phyloP scores from a whole-genome alignment of 2,113 vertebrate genomes.

The Poecilia latipinna region DNA sequence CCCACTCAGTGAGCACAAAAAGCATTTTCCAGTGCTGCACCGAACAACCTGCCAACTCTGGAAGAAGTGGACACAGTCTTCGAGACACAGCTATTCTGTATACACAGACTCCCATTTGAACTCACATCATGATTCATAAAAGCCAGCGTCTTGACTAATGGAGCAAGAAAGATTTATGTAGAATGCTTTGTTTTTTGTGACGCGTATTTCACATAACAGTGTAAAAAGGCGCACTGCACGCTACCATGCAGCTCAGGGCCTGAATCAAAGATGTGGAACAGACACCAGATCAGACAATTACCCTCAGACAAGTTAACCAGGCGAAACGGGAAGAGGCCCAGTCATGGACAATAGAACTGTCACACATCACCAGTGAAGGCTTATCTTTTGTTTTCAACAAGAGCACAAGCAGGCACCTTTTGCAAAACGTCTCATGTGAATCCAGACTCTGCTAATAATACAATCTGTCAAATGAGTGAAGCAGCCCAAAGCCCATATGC shows the following conservation, averaged over 20 bases:
- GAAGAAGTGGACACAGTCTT: constrained; percentile 48
- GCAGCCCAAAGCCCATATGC: constrained; percentile 9
- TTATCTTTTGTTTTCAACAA: constrained; percentile 47
- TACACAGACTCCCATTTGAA: constrained; percentile 59
- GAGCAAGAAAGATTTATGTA: constrained; percentile 61
- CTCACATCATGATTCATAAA: constrained; percentile 66
- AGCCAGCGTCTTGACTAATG: constrained; percentile 64
- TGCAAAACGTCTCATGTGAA: constrained; percentile 26
- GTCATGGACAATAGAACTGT: constrained; percentile 51
- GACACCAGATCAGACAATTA: constrained; percentile 72
- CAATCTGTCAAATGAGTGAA: constrained; percentile 33
- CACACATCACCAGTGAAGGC: constrained; percentile 39
- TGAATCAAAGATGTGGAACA: constrained; percentile 65
- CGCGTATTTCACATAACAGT: constrained; percentile 60
- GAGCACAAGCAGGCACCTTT: constrained; percentile 21
- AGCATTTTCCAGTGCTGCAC: constrained; percentile 32
- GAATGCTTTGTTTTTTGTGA: constrained; percentile 68
- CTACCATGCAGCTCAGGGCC: constrained; percentile 62
- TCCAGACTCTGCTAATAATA: constrained; percentile 27
- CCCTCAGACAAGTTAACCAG: constrained; percentile 70
- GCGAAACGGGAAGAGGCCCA: constrained; percentile 43
- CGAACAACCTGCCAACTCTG: constrained; percentile 53
- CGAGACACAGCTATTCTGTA: constrained; percentile 33
- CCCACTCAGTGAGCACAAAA: constrained; percentile 36
- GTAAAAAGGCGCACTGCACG: constrained; percentile 44